phyloP scores from a whole-genome alignment of 2,113 vertebrate species.

The Gambusia affinis region DNA sequence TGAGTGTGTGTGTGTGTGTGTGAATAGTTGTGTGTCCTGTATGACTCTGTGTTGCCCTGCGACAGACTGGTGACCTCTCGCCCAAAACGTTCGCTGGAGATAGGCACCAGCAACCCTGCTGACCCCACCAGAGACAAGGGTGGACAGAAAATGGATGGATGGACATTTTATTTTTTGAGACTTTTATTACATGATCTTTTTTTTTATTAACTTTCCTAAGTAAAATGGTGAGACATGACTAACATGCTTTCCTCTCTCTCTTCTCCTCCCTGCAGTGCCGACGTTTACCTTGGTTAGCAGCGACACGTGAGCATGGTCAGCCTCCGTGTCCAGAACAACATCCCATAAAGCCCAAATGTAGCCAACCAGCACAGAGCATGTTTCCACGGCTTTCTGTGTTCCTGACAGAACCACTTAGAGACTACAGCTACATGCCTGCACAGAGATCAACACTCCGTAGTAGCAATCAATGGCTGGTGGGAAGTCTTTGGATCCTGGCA shows the following conservation, averaged over 20 bases:
- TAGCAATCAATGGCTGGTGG: conserved; percentile 2
- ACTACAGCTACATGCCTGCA: conserved; percentile 32
- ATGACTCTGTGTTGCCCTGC: too few relatives aligned
- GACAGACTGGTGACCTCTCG: too few relatives aligned
- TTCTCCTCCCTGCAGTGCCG: conserved; percentile 61
- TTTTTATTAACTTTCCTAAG: background rate
- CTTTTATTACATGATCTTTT: background rate
- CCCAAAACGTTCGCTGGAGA: too few relatives aligned
- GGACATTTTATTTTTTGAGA: too few relatives aligned
- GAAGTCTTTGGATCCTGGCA: conserved; percentile 20
- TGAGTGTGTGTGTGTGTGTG: too few relatives aligned
- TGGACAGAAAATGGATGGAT: too few relatives aligned
- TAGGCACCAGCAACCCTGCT: too few relatives aligned
- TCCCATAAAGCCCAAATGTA: conserved; percentile 60
- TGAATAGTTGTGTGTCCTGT: too few relatives aligned
- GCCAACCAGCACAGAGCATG: conserved; percentile 53
- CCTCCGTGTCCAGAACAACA: background rate
- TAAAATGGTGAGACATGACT: too few relatives aligned
- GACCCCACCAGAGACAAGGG: too few relatives aligned
- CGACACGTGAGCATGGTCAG: conserved; percentile 63
- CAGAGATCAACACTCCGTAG: conserved; percentile 14
- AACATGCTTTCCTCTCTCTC: background rate
- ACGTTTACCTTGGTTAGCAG: conserved; percentile 69
- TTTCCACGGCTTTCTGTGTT: conserved; percentile 56
- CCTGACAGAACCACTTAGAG: conserved; percentile 47